These are phyloP conservation scores for Thomomys bottae DNA, from an alignment of 2,113 vertebrate species.

Conservation along the genomic window DNA sequence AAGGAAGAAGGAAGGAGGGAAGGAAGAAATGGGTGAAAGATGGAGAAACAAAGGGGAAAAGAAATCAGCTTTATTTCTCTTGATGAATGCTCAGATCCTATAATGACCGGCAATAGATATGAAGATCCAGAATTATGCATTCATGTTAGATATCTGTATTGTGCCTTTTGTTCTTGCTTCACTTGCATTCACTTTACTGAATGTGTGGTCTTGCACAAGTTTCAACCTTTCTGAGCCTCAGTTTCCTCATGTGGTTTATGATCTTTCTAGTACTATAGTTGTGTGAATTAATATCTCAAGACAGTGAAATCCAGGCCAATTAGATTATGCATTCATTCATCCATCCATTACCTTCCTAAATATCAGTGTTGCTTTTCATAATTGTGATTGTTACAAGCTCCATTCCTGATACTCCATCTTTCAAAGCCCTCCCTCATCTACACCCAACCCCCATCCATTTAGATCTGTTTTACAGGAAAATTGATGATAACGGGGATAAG, in stretches of 20 bases:
- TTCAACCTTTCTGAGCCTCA: not conserved
- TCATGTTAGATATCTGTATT: not conserved
- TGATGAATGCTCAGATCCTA: not conserved
- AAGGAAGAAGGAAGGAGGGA: not conserved
- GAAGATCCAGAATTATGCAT: not conserved
- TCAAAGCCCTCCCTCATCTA: not conserved
- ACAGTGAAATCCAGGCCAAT: too few relatives aligned
- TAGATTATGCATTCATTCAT: too few relatives aligned
- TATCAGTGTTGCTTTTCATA: not conserved
- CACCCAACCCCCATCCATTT: not conserved
- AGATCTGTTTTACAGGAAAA: not conserved
- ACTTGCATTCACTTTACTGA: not conserved
- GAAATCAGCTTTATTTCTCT: not conserved
- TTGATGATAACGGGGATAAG: not conserved
- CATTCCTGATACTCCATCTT: not conserved
- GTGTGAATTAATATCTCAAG: not conserved
- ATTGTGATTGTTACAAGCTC: not conserved
- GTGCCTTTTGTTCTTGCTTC: not conserved
- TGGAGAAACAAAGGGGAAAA: slow-evolving; percentile 11
- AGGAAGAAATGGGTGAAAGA: slow-evolving; percentile 1
- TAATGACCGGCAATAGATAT: not conserved
- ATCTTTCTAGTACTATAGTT: not conserved
- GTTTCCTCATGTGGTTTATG: slow-evolving; percentile 38
- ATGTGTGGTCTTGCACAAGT: not conserved
- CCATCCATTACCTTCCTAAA: not conserved